Conservation (phyloP, 2,797 vertebrate species). For the Percopsis omiscomaycus region DNA sequence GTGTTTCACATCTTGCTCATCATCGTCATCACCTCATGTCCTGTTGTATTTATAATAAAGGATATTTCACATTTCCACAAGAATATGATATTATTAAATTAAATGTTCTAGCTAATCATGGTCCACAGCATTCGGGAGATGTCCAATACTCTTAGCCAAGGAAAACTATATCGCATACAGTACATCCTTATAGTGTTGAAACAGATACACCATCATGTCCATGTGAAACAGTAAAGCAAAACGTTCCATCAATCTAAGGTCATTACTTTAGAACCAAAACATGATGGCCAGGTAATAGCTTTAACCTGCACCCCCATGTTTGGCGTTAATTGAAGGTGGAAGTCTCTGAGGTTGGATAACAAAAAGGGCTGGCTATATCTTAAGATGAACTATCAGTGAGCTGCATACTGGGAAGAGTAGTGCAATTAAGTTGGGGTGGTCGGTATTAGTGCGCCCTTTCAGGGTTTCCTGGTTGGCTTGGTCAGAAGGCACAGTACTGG, state of each 20-base stretch:
- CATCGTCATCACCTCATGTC: slow-evolving; percentile 15
- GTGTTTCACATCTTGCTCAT: slow-evolving; percentile 22
- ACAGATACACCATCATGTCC: not conserved
- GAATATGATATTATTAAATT: not conserved
- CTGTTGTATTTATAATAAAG: slow-evolving; percentile 1
- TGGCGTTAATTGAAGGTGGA: too few relatives aligned
- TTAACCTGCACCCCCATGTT: too few relatives aligned
- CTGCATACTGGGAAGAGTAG: slow-evolving; percentile 62
- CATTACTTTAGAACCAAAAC: too few relatives aligned
- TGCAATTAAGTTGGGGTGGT: slow-evolving; percentile 55
- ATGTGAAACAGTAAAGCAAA: slow-evolving; percentile 8
- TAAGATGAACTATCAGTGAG: slow-evolving; percentile 51
- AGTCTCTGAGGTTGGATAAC: not conserved
- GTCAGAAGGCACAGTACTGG: slow-evolving; percentile 64
- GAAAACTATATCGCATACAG: not conserved
- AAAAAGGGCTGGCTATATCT: slow-evolving; percentile 46
- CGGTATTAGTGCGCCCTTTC: slow-evolving; percentile 62
- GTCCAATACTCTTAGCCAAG: not conserved
- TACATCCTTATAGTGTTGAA: slow-evolving; percentile 1
- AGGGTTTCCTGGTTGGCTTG: slow-evolving; percentile 90
- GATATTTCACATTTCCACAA: not conserved
- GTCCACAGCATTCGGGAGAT: not conserved
- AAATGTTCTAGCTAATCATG: too few relatives aligned
- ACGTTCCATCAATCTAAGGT: too few relatives aligned
- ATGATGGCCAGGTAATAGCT: too few relatives aligned